Evolutionary conservation across 2,113 vertebrate species (phyloP), one percentile per base, ranked within the genome.

Genomic region (Onychostruthus taczanowskii): DNA sequence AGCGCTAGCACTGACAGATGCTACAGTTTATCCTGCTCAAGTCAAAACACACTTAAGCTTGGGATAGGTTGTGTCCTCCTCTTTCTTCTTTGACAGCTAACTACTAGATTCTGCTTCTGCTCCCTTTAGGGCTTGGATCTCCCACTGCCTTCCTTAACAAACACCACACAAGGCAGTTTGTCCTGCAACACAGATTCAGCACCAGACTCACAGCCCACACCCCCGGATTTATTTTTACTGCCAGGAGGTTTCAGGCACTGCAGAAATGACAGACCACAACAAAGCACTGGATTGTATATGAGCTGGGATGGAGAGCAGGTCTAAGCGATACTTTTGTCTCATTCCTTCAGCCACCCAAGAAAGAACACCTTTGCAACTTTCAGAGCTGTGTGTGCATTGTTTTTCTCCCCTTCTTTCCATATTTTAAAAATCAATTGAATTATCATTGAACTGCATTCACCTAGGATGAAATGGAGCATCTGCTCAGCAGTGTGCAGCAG

Each of bases 391-490:
- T n/a, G 23, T 19, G 13, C 28, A 43, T 21, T 62, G 68, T 28
- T 94, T 92, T 82, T 46, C 58, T 68, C 41, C 35, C n/a, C 63
- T 67, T 79, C 82, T 41, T 74, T 78, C 78, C 68, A 31, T 66
- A 67, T 69, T 93, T 91, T 44, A 93, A 87, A 92, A 84, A 90
- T 88, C 64, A 95, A 15, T 76, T 79, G 55, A 81, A 66, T 61
- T 61, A 69, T 59, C 46, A 72, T 56, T 50, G 46, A 86, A 87
- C 53, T 66, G 53, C 49, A 86, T 91, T 87, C 37, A 80, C 64
- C 84, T 91, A 63, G 67, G 89, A 91, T 73, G 78, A 92, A 93
- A 74, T 22, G n/a, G 17, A 94, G 75, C 62, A 94, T 89, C 93
- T 93, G 79, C 44, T 90, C 84, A 87, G 87, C 59, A 87, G 39